Base-by-base conservation (phyloP, 2,888 invertebrate species). In the Gordius sp. region DNA sequence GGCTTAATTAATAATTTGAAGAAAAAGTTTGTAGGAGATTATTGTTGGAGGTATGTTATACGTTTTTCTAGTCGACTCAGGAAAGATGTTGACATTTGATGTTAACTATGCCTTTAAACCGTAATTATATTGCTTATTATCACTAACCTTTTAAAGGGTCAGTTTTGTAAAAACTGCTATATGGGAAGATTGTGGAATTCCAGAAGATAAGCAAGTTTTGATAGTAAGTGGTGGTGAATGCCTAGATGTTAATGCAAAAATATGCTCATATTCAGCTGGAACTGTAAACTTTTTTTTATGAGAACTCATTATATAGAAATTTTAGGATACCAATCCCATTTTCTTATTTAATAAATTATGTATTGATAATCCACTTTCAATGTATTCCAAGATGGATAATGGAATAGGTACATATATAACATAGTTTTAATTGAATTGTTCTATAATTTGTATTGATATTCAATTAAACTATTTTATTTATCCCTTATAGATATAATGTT, bases 201-300 rank as follows among this genome's bases (percentile, higher is more conserved):
- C 47, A 18, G 23, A n/a, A n/a, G 47, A 47, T 8, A 47, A 47
- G 20, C 47, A 47, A 20, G 20, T 47, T 47, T 47, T 47, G 23
- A n/a, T 47, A 47, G 47, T 47, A 8, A 47, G 47, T 47, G 47
- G 47, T 8, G 47, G 47, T 20, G 20, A 4, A 47, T n/a, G 47
- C 20, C 20, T 47, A 47, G 4, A 8, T 20, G 23, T 18, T 20
- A 47, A 47, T 47, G 16, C 23, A n/a, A 47, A 47, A 20, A 47
- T 47, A 47, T 47, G 47, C 47, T n/a, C 47, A 8, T 47, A 47
- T 47, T 47, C 47, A 18, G 47, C 47, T n/a, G 47, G 47, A 20
- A 47, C 47, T n/a, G 47, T 47, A 47, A n/a, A 4, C 20, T 47
- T 47, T 47, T 47, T n/a, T 47, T n/a, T n/a, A 47, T 47, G 20